phyloP scores from a whole-genome alignment of 2,113 vertebrate species.

The Trichechus manatus region DNA sequence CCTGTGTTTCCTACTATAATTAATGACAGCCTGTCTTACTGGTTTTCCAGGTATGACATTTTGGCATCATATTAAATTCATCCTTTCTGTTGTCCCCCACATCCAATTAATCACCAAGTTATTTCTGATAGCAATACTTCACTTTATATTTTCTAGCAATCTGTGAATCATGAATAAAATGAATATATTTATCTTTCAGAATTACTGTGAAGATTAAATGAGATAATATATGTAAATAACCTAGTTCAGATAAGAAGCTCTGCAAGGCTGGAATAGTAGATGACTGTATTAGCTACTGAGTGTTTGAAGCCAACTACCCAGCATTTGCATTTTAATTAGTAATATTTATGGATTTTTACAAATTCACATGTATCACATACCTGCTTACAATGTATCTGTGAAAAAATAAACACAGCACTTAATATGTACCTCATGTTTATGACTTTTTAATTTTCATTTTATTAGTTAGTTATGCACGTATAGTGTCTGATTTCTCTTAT shows the following conservation, averaged over 20 bases:
- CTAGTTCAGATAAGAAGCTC: neutral
- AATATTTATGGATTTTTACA: neutral
- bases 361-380: neutral
- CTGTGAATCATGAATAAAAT: neutral
- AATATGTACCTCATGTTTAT: neutral
- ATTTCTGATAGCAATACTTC: constrained; percentile 8
- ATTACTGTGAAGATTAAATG: constrained; percentile 9
- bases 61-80: neutral
- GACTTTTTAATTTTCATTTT: neutral
- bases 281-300: neutral
- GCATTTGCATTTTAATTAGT: constrained; percentile 10
- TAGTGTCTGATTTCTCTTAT: neutral
- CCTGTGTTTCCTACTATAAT: neutral
- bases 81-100: neutral
- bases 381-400: neutral
- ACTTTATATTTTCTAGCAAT: neutral
- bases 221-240: neutral
- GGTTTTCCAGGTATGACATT: neutral
- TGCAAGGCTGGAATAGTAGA: neutral
- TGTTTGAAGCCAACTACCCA: neutral
- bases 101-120: neutral
- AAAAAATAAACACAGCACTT: neutral
- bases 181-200: constrained; percentile 47
- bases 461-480: neutral
- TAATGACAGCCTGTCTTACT: neutral